phyloP scores from a whole-genome alignment of 2,113 vertebrate genomes.

The Mastomys coucha region DNA sequence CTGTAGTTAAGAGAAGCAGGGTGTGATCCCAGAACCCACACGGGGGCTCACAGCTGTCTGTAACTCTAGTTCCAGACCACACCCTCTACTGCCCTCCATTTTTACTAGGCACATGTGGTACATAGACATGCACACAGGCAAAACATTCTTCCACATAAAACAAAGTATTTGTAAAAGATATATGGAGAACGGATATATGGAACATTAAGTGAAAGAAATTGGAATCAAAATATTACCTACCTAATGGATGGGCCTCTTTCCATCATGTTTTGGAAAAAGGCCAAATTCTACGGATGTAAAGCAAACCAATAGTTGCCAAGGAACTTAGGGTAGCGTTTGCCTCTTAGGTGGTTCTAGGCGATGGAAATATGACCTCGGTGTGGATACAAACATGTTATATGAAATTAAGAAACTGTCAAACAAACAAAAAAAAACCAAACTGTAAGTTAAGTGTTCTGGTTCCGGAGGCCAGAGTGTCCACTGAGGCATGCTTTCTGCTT shows the following conservation, averaged over 20 bases:
- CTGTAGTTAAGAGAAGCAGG: background rate
- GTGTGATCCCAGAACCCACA: background rate
- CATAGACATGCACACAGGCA: background rate
- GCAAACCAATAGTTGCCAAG: background rate
- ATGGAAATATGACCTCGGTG: background rate
- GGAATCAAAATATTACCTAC: background rate
- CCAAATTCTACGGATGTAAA: background rate
- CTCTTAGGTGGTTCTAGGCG: background rate
- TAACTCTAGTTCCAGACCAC: background rate
- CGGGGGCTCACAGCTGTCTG: background rate
- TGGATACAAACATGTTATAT: background rate
- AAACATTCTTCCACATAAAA: background rate
- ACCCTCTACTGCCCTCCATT: background rate
- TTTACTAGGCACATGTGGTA: background rate
- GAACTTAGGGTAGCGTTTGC: background rate
- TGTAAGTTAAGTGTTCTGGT: too few relatives aligned
- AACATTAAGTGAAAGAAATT: slow-evolving; percentile 12
- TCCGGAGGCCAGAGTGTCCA: background rate
- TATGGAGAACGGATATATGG: background rate
- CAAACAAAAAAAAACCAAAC: background rate
- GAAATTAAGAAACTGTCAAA: background rate
- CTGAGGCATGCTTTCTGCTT: background rate
- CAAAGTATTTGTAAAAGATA: background rate
- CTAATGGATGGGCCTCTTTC: background rate
- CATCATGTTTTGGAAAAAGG: background rate